Evolutionary conservation across 2,797 vertebrate genomes (phyloP).

Genomic region (Galagoides demidoff): DNA sequence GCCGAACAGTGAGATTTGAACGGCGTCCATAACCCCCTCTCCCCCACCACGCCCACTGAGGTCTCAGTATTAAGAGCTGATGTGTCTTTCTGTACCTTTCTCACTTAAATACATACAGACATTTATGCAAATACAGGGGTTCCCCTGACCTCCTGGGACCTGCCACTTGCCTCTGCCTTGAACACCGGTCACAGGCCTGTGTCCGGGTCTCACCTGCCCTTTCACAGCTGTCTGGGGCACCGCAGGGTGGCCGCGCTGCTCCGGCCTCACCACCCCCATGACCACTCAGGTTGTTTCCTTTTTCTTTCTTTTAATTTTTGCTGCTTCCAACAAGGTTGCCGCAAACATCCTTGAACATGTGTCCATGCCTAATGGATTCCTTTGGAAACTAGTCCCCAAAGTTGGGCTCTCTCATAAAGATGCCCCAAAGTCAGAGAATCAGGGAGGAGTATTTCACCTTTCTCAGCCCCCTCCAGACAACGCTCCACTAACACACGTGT

Average conservation of each 20-base stretch:
- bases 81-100: neutral
- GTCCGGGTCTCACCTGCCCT: neutral
- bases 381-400: neutral
- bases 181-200: neutral
- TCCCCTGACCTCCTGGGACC: neutral
- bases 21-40: neutral
- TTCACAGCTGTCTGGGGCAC: neutral
- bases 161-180: neutral
- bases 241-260: fast-evolving
- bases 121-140: neutral
- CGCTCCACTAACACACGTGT: neutral
- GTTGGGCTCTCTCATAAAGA: neutral
- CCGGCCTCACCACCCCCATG: fast-evolving
- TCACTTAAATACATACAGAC: neutral
- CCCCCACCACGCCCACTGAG: neutral
- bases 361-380: neutral
- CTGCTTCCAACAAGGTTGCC: too few relatives aligned
- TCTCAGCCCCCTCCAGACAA: neutral
- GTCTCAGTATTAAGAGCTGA: neutral
- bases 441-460: neutral
- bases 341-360: neutral
- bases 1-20: neutral
- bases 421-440: neutral
- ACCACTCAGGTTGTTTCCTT: neutral
- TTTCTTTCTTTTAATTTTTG: neutral